phyloP scores from a whole-genome alignment of 2,888 invertebrate genomes.

The Automeris io region DNA sequence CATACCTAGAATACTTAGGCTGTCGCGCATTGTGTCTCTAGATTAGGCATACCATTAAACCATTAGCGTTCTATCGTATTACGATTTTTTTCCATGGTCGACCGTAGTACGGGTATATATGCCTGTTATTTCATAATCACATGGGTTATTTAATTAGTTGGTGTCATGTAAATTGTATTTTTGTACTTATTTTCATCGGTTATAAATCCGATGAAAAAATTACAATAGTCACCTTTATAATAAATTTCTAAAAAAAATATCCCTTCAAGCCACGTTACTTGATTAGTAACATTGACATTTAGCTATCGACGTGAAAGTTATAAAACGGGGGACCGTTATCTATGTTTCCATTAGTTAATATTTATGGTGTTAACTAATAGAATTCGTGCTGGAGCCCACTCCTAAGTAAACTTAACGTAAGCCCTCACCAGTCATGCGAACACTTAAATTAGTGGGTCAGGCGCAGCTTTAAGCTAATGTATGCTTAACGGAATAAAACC shows the following conservation, averaged over 20 bases:
- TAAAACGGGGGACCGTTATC: conserved; percentile 33
- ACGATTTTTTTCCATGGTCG: too few species aligned
- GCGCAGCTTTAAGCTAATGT: conserved; percentile 42
- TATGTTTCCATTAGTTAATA: conserved; percentile 23
- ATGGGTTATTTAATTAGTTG: too few species aligned
- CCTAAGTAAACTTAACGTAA: conserved; percentile 47
- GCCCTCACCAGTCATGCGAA: conserved; percentile 22
- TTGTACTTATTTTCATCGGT: too few species aligned
- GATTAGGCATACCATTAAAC: too few species aligned
- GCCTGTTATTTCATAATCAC: too few species aligned
- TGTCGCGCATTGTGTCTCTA: too few species aligned
- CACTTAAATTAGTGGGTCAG: conserved; percentile 57
- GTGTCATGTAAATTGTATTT: too few species aligned
- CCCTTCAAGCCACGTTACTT: conserved; percentile 14
- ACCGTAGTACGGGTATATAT: too few species aligned
- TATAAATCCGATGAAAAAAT: too few species aligned
- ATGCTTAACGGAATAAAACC: conserved; percentile 62
- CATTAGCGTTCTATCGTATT: too few species aligned
- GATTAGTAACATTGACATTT: conserved; percentile 1
- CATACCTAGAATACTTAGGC: too few species aligned
- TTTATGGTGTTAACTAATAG: conserved; percentile 30
- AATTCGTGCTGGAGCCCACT: conserved; percentile 28
- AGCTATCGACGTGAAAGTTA: conserved; percentile 25
- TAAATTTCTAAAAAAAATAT: conserved; percentile 7
- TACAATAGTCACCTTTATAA: not conserved